Evolutionary conservation across 2,888 invertebrate genomes (phyloP).

Genomic region (Abrostola triplasia): DNA sequence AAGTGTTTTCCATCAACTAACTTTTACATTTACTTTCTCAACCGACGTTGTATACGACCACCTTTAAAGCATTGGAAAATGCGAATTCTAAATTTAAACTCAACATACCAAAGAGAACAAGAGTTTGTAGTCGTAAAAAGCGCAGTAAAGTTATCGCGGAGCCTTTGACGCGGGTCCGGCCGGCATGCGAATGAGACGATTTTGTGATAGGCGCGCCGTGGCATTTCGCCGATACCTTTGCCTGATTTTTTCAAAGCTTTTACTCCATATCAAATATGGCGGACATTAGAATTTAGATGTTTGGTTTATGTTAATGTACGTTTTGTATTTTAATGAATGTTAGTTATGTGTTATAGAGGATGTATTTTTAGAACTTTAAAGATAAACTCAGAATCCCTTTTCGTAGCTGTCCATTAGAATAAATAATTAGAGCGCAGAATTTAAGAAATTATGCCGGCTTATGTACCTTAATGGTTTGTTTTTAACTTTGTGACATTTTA

Average conservation of each 20-base stretch:
- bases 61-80: conserved; percentile 58
- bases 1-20: background rate
- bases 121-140: conserved; percentile 66
- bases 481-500: too few relatives aligned
- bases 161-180: conserved; percentile 50
- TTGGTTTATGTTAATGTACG: conserved; percentile 34
- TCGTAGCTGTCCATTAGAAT: too few relatives aligned
- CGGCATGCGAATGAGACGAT: conserved; percentile 43
- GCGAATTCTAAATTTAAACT: conserved; percentile 69
- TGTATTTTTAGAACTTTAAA: background rate
- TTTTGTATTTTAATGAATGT: conserved; percentile 18
- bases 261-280: conserved; percentile 27
- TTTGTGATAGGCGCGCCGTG: conserved; percentile 44
- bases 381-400: too few relatives aligned
- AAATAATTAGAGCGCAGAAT: too few relatives aligned
- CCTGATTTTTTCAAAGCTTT: conserved; percentile 39
- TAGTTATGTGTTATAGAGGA: background rate
- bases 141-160: conserved; percentile 62
- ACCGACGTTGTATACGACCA: conserved; percentile 29
- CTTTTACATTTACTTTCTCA: conserved; percentile 4
- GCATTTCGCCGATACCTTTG: conserved; percentile 46
- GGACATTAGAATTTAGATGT: conserved; percentile 42
- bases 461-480: too few relatives aligned
- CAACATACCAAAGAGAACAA: conserved; percentile 65
- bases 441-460: too few relatives aligned